phyloP scores from a whole-genome alignment of 2,888 invertebrate genomes.

The Ernsta delagoae region DNA sequence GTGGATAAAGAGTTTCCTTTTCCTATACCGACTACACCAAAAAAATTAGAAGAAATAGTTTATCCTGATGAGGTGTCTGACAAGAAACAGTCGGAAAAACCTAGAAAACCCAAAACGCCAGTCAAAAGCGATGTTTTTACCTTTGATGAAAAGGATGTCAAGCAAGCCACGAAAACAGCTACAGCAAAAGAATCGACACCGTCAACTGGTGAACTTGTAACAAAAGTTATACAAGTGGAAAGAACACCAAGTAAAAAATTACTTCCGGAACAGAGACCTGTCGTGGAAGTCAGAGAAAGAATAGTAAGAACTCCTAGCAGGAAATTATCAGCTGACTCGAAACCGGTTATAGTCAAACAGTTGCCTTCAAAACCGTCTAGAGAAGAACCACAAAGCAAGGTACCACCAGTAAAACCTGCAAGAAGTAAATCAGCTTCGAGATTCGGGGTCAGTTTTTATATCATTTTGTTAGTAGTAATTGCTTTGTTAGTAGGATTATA shows the following conservation, averaged over 20 bases:
- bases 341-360: constrained; percentile 61
- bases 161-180: constrained; percentile 56
- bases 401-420: constrained; percentile 78
- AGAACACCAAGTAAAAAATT: constrained; percentile 75
- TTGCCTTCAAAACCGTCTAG: constrained; percentile 51
- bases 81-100: constrained; percentile 51
- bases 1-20: constrained; percentile 65
- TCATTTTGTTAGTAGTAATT: constrained; percentile 69
- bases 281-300: constrained; percentile 72
- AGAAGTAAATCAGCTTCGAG: constrained; percentile 80
- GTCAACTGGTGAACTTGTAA: constrained; percentile 67
- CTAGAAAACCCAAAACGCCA: constrained; percentile 55
- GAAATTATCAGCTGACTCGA: constrained; percentile 62
- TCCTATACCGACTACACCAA: constrained; percentile 63
- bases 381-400: constrained; percentile 65
- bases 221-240: constrained; percentile 77
- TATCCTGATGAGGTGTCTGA: constrained; percentile 59
- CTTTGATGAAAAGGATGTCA: constrained; percentile 56
- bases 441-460: constrained; percentile 80
- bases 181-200: constrained; percentile 57
- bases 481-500: constrained; percentile 76
- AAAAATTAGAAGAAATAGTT: constrained; percentile 68
- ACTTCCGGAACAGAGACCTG: constrained; percentile 66
- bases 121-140: constrained; percentile 64
- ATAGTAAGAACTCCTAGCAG: constrained; percentile 77